phyloP scores from a whole-genome alignment of 2,888 invertebrate species.

The Epistrophella euchroma region DNA sequence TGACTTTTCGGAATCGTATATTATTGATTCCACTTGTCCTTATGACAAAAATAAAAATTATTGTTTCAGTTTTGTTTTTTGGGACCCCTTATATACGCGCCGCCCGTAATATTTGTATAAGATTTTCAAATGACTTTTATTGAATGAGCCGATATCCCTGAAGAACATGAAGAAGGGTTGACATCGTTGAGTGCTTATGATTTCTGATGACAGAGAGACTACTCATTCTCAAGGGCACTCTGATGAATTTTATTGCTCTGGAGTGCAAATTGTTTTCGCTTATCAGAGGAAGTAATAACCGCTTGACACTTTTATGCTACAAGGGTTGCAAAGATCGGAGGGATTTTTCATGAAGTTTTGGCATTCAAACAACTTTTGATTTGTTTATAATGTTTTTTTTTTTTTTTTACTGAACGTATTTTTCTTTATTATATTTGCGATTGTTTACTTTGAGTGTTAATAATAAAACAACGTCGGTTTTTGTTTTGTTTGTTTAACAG shows the following conservation, averaged over 20 bases:
- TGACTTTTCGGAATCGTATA: slow-evolving; percentile 61
- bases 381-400: too few species aligned
- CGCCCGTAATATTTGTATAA: slow-evolving; percentile 49
- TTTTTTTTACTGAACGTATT: slow-evolving; percentile 20
- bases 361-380: slow-evolving; percentile 12
- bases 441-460: slow-evolving; percentile 35
- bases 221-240: slow-evolving; percentile 2
- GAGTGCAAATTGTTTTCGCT: slow-evolving; percentile 70
- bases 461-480: slow-evolving; percentile 43
- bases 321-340: background rate
- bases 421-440: slow-evolving; percentile 10
- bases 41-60: slow-evolving; percentile 53
- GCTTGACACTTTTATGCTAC: slow-evolving; percentile 27
- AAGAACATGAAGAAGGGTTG: slow-evolving; percentile 59
- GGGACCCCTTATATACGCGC: slow-evolving; percentile 25
- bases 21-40: slow-evolving; percentile 73
- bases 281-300: slow-evolving; percentile 48
- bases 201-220: slow-evolving; percentile 44
- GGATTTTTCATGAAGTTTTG: slow-evolving; percentile 9
- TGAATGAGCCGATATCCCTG: slow-evolving; percentile 5
- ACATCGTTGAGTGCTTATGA: slow-evolving; percentile 71
- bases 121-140: slow-evolving; percentile 59
- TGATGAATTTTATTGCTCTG: slow-evolving; percentile 39
- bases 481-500: slow-evolving; percentile 85
- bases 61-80: slow-evolving; percentile 40